A percentile compares a stretch with the other conserved stretches of the same genome.
Evolutionary conservation across 2,113 vertebrate species (phyloP).

Genomic region (Phalacrocorax brasilianus): DNA sequence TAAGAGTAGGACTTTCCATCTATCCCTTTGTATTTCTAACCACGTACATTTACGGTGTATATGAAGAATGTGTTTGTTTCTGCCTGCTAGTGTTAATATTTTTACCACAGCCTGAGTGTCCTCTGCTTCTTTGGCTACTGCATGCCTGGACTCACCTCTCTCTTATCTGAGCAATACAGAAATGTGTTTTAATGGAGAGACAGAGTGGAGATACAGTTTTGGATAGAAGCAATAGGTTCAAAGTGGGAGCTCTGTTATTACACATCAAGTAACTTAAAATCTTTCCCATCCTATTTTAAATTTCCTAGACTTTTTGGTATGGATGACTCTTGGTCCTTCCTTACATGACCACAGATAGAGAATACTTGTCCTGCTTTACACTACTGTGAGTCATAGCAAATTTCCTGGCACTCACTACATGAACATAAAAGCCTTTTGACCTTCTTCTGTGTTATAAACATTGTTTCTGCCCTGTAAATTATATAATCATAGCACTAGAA

Average conservation of each 20-base stretch:
- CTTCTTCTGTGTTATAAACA: neutral
- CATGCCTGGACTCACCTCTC: neutral
- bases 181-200: neutral
- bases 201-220: neutral
- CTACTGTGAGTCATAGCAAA: neutral
- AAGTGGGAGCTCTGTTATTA: neutral
- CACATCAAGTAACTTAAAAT: neutral
- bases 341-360: neutral
- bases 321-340: neutral
- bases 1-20: neutral
- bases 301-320: neutral
- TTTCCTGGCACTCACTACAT: neutral
- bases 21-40: neutral
- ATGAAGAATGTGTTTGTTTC: neutral
- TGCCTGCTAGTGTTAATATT: neutral
- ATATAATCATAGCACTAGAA: neutral
- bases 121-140: neutral
- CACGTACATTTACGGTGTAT: neutral
- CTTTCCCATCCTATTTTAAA: neutral
- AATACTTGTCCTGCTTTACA: neutral
- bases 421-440: neutral
- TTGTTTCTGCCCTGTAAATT: neutral
- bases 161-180: neutral
- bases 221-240: neutral
- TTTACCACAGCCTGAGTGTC: neutral